Conservation (phyloP, 2,888 invertebrate genomes). For the Lottia scabra region DNA sequence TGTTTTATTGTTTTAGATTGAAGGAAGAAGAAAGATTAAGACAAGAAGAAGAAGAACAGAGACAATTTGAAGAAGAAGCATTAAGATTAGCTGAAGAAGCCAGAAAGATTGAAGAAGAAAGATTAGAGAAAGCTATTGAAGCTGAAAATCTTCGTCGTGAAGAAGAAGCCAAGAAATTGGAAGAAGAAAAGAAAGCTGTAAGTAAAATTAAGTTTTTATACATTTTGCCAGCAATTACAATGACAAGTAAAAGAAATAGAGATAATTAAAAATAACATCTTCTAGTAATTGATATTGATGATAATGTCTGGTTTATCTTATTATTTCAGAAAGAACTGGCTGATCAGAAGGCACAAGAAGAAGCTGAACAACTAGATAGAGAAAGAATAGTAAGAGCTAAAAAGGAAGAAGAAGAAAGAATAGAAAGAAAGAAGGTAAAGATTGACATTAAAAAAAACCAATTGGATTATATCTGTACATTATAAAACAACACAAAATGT, state of each 20-base stretch:
- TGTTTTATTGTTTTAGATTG: conserved; percentile 71
- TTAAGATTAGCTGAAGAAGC: conserved; percentile 77
- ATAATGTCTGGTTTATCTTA: neutral
- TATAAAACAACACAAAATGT: too few relatives aligned
- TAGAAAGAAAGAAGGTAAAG: conserved; percentile 81
- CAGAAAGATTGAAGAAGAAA: conserved; percentile 85
- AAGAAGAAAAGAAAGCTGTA: conserved; percentile 61
- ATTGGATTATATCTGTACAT: too few relatives aligned
- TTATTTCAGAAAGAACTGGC: conserved; percentile 78
- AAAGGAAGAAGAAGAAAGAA: conserved; percentile 89
- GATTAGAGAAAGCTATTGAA: conserved; percentile 85
- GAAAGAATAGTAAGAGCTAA: conserved; percentile 86
- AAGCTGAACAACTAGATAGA: conserved; percentile 75
- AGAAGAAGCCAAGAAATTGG: conserved; percentile 75
- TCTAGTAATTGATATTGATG: neutral
- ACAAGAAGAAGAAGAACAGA: conserved; percentile 86
- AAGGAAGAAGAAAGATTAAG: conserved; percentile 79
- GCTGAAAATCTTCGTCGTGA: conserved; percentile 76
- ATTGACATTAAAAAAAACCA: too few relatives aligned
- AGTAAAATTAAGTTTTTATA: conserved; percentile 8
- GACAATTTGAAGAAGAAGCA: conserved; percentile 84
- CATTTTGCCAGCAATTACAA: neutral
- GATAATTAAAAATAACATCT: too few relatives aligned
- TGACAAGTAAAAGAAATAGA: neutral
- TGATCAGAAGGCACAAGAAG: conserved; percentile 72